Evolutionary conservation across 2,797 vertebrate genomes (phyloP).

Genomic region (Semotilus atromaculatus): DNA sequence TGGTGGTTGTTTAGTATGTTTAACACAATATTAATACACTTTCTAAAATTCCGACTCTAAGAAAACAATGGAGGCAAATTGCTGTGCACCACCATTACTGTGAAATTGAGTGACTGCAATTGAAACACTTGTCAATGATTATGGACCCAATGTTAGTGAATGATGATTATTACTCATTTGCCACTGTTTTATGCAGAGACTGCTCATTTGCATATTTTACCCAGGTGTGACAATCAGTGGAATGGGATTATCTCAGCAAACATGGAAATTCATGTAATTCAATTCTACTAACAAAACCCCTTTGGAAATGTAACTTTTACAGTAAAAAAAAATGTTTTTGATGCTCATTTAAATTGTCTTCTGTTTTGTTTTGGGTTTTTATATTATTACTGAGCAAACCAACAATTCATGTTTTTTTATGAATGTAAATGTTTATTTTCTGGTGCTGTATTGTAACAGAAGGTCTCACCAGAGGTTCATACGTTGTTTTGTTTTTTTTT

Average conservation of each 20-base stretch:
- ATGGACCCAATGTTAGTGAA: conserved; percentile 55
- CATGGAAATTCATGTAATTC: conserved; percentile 63
- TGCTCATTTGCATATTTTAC: conserved; percentile 63
- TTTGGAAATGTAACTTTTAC: conserved; percentile 25
- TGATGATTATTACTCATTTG: conserved; percentile 64
- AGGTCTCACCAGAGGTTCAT: neutral
- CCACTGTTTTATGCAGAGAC: conserved; percentile 46
- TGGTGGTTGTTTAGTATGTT: neutral
- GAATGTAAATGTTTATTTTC: conserved; percentile 1
- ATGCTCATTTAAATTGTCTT: neutral
- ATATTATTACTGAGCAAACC: neutral
- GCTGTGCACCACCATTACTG: conserved; percentile 54
- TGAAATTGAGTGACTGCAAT: conserved; percentile 58
- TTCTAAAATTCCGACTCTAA: conserved; percentile 20
- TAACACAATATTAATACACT: conserved; percentile 22
- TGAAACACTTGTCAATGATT: conserved; percentile 60
- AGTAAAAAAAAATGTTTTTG: neutral
- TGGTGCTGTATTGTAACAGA: conserved; percentile 12
- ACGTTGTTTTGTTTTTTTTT: neutral
- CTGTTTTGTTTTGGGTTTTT: neutral
- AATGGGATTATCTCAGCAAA: conserved; percentile 59
- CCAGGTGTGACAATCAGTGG: conserved; percentile 64
- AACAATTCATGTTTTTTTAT: neutral
- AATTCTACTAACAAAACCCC: conserved; percentile 60
- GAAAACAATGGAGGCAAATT: conserved; percentile 43